Conservation (phyloP, 64 coral and sea anemone genomes). For the Porites australiensis region DNA sequence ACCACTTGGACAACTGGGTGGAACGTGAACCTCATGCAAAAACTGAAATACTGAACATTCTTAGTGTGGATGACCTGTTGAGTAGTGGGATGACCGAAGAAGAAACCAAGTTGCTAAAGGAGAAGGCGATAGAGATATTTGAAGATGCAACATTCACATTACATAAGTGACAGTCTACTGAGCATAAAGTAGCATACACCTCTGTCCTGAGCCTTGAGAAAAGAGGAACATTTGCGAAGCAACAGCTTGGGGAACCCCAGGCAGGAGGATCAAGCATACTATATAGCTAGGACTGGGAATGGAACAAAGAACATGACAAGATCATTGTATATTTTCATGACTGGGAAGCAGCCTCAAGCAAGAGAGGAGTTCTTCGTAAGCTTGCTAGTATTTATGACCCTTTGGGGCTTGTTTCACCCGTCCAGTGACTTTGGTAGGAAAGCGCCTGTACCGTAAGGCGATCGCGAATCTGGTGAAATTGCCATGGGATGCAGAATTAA, state of each 20-base stretch:
- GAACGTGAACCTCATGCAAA: neutral
- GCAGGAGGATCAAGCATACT: neutral
- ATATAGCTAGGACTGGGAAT: neutral
- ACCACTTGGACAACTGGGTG: neutral
- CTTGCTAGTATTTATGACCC: neutral
- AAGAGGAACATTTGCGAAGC: neutral
- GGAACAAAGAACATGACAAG: neutral
- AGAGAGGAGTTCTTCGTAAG: neutral
- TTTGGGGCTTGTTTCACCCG: neutral
- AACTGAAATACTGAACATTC: neutral
- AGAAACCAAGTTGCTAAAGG: constrained; percentile 1
- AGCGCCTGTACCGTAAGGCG: constrained; percentile 17
- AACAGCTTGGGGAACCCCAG: neutral
- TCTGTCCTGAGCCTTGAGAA: neutral
- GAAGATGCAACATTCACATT: constrained; percentile 9
- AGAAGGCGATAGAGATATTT: constrained; percentile 9
- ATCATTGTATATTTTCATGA: neutral
- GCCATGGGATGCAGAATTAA: constrained; percentile 14
- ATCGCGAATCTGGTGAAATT: too few relatives aligned
- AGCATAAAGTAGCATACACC: neutral
- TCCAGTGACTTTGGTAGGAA: neutral
- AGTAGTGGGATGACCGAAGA: neutral
- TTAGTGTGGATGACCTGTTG: constrained; percentile 15
- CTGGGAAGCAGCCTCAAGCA: neutral
- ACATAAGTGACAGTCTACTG: constrained; percentile 30